Base-by-base conservation (phyloP, 2,797 vertebrate species). In the Mustela erminea region DNA sequence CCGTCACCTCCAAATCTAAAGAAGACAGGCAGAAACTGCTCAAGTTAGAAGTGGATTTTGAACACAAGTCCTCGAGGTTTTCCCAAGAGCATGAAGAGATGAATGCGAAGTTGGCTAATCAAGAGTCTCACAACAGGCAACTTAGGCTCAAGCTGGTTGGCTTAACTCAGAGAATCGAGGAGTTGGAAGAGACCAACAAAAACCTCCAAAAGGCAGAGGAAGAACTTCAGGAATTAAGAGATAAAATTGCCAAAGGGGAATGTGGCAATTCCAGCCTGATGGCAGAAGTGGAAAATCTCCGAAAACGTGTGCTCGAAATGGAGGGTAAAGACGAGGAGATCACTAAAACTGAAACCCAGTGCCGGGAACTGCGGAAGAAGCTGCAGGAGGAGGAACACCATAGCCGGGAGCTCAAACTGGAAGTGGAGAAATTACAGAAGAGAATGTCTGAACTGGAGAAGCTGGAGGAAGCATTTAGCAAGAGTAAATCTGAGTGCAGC, bases 301-400 rank as follows among this genome's bases (percentile, higher is more conserved):
- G 99, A 43, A 99, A 99, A 97, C 99, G 99, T 0, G 99, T 99
- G 35, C 98, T 99, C 90, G 99, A 99, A 98, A 99, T 99, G 99
- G 99, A 99, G 97, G 99, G 99, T 3, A 99, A 99, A 92, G 99
- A 99, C 17, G 99, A 99, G 97, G 99, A 99, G 98, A 99, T 99
- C 96, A 99, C 98, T 0, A 99, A 99, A 98, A 99, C 99, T 0
- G 99, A 99, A 98, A 98, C 98, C 60, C 99, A 99, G 93, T 99
- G 99, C 98, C 98, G 98, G 97, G 99, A 99, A 94, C 98, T 99
- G 93, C 99, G 98, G 98, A 99, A 99, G 95, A 99, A 98, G 98
- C 98, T 99, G 20, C 99, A 99, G 80, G 99, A 99, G 20, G 99
- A 99, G 97, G 99, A 99, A 95, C 99, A 99, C 96, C 99, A 99